Evolutionary conservation across 2,888 invertebrate species (phyloP).

Genomic region (Sphecodes monilicornis): DNA sequence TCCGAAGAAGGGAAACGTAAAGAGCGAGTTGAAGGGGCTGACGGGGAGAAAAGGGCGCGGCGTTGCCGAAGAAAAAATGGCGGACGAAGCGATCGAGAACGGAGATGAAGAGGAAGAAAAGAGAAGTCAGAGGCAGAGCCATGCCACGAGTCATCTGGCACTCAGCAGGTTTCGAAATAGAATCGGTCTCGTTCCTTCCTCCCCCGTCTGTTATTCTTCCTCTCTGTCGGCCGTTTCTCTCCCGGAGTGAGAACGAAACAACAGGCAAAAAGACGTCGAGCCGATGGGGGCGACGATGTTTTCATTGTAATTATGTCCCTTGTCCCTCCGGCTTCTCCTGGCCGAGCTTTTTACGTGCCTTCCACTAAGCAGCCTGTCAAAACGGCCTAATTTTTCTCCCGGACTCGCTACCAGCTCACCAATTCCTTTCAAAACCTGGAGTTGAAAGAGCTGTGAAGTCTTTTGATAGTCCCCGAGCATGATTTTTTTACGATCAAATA

Average conservation of each 20-base stretch:
- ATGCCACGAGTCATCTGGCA: slow-evolving; percentile 81
- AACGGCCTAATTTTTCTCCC: slow-evolving; percentile 68
- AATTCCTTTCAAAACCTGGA: too few species aligned
- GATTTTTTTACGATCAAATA: too few species aligned
- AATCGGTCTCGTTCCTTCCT: slow-evolving; percentile 70
- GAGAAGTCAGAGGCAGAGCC: slow-evolving; percentile 62
- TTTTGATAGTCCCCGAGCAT: too few species aligned
- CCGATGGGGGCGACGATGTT: slow-evolving; percentile 78
- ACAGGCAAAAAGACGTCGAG: slow-evolving; percentile 61
- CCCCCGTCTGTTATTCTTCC: slow-evolving; percentile 46
- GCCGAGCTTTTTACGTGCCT: slow-evolving; percentile 58
- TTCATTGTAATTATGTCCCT: slow-evolving; percentile 79
- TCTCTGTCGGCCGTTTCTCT: slow-evolving; percentile 55
- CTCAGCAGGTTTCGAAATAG: slow-evolving; percentile 83
- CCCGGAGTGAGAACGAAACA: slow-evolving; percentile 61
- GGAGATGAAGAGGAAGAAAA: slow-evolving; percentile 53
- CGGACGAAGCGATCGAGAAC: slow-evolving; percentile 37
- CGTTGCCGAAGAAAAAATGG: slow-evolving; percentile 26
- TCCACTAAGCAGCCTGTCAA: slow-evolving; percentile 73
- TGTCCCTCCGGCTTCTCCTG: slow-evolving; percentile 50
- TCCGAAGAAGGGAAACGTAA: slow-evolving; percentile 19
- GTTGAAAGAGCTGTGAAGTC: too few species aligned
- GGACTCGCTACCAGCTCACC: slow-evolving; percentile 16
- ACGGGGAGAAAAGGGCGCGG: slow-evolving; percentile 11
- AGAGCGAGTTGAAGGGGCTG: slow-evolving; percentile 44